Evolutionary conservation across 2,888 invertebrate genomes (phyloP).

Genomic region (Serrognathus titanus): DNA sequence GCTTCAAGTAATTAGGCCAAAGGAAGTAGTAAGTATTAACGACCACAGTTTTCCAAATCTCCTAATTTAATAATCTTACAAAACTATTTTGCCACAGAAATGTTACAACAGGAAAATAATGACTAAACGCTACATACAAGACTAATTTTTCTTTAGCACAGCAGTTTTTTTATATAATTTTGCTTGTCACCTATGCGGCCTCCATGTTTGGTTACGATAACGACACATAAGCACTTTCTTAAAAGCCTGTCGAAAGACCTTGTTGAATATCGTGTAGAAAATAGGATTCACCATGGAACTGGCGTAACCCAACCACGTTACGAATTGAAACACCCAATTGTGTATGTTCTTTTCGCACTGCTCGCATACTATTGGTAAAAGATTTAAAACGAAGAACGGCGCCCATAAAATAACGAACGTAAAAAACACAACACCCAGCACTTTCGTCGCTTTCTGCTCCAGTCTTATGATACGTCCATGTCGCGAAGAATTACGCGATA

Average conservation of each 20-base stretch:
- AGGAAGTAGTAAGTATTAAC: background rate
- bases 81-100: background rate
- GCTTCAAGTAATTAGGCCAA: constrained; percentile 11
- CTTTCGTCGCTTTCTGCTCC: constrained; percentile 96
- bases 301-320: constrained; percentile 90
- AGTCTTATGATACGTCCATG: constrained; percentile 81
- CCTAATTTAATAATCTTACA: background rate
- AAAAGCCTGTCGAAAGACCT: constrained; percentile 87
- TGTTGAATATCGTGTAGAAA: constrained; percentile 94
- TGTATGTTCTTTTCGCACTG: constrained; percentile 74
- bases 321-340: constrained; percentile 79
- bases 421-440: constrained; percentile 90
- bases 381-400: constrained; percentile 90
- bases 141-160: background rate
- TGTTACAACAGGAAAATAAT: background rate
- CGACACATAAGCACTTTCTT: constrained; percentile 79
- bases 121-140: background rate
- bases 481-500: constrained; percentile 75
- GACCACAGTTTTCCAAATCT: background rate
- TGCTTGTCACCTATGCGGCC: constrained; percentile 53
- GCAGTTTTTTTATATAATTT: background rate
- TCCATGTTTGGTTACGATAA: constrained; percentile 61
- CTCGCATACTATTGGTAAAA: constrained; percentile 78
- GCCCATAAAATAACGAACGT: constrained; percentile 93
- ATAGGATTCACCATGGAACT: constrained; percentile 95